Base-by-base conservation (phyloP, 92 coral and sea anemone genomes). In the Heliopora coerulea region DNA sequence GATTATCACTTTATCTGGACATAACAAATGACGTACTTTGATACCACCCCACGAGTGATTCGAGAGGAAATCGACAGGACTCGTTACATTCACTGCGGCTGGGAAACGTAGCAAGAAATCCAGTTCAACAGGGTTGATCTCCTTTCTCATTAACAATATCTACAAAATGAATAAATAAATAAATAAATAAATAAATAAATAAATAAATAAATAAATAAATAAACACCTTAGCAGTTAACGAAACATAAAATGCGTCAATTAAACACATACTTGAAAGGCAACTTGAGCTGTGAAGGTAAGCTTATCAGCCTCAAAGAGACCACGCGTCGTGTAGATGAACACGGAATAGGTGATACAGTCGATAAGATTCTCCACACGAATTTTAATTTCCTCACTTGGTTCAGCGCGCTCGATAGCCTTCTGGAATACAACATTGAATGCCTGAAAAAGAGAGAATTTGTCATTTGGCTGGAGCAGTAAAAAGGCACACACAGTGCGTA, bases 41-140 rank as follows among this genome's bases (percentile, higher is more conserved):
- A 95, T 95, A 28, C 99, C 99, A 21, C 99, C 99, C 99, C 99
- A 95, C 61, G 95, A 90, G 70, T 87, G 89, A 79, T 90, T 86
- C 50, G 82, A 85, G 81, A 95, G 83, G 83, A 95, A 95, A 80
- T 95, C 99, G 28, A 95, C 99, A 0, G 99, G 99, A 40, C 95
- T 90, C 25, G 96, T 86, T 34, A 95, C 99, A 63, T 95, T 95
- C 78, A 91, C 88, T 13, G 87, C 92, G 32, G 99, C 99, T 5
- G 99, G 99, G 83, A 95, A 95, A 56, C 99, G 99, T 35, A 95
- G 88, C 67, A 95, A 78, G 70, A 95, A 95, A 83, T 95, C 99
- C 70, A 95, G 56, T 66, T 95, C 99, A 54, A 88, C 83, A 7
- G 99, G 93, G 11, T 84, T 82, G 67, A 95, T 95, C 66, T 95